These are phyloP conservation scores for Geophilus truncorum DNA, from an alignment of 2,888 invertebrate genomes.

Conservation along the genomic window DNA sequence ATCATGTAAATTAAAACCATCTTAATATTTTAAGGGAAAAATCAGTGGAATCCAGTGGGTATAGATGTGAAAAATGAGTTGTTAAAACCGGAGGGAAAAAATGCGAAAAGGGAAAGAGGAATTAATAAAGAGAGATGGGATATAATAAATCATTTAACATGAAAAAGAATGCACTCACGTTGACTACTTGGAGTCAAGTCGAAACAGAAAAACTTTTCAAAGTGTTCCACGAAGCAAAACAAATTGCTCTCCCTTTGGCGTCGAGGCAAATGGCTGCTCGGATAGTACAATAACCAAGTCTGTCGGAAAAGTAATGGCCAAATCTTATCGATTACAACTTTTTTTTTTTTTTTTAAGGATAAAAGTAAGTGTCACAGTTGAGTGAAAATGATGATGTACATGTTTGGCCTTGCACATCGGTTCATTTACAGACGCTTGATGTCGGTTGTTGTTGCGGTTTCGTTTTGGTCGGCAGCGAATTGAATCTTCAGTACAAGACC, in stretches of 20 bases:
- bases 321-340: constrained; percentile 1
- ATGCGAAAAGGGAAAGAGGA: no score
- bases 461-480: not conserved
- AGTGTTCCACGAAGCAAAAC: constrained; percentile 12
- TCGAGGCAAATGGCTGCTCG: not conserved
- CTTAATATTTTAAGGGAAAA: no score
- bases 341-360: not conserved
- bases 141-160: not conserved
- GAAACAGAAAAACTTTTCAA: not conserved
- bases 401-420: not conserved
- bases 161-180: not conserved
- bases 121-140: not conserved
- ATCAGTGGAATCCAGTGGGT: no score
- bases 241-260: not conserved
- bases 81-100: no score
- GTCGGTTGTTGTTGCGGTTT: constrained; percentile 1
- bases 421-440: not conserved
- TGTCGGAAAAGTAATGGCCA: not conserved
- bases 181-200: not conserved
- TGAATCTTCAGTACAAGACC: not conserved
- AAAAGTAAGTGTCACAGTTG: not conserved
- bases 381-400: not conserved
- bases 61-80: no score
- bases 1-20: not conserved
- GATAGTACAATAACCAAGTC: constrained; percentile 7